These are phyloP conservation scores for Hemiscyllium ocellatum DNA, from an alignment of 2,113 vertebrate species.

Conservation along the genomic window DNA sequence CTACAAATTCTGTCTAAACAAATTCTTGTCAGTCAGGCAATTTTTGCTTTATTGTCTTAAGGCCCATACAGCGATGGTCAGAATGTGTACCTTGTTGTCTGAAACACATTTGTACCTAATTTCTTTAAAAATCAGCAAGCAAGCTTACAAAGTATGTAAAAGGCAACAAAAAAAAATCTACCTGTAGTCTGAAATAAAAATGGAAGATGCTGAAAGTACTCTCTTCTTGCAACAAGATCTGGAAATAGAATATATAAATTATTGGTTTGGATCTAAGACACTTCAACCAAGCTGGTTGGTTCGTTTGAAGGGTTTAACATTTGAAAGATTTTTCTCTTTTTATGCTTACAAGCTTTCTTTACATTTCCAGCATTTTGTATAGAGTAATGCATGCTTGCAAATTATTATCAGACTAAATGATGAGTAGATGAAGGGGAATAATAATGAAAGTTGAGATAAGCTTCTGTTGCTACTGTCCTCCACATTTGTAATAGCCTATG, in stretches of 20 bases:
- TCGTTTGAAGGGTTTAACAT: not conserved
- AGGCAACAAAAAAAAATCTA: not conserved
- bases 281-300: not conserved
- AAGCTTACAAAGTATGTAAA: not conserved
- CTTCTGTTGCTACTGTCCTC: too few relatives aligned
- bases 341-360: not conserved
- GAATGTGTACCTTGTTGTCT: not conserved
- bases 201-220: not conserved
- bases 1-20: not conserved
- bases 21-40: not conserved
- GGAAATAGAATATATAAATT: not conserved
- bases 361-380: too few relatives aligned
- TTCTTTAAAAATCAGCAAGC: not conserved
- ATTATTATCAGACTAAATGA: too few relatives aligned
- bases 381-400: too few relatives aligned
- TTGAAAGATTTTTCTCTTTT: not conserved
- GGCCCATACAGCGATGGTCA: not conserved
- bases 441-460: too few relatives aligned
- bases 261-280: not conserved
- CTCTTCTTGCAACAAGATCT: not conserved
- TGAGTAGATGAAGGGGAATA: too few relatives aligned
- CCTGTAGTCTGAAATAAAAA: not conserved
- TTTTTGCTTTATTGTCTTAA: not conserved
- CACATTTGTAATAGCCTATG: too few relatives aligned
- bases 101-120: not conserved